Evolutionary conservation across 2,888 invertebrate genomes (phyloP).

Genomic region (Heliconius ethilla): DNA sequence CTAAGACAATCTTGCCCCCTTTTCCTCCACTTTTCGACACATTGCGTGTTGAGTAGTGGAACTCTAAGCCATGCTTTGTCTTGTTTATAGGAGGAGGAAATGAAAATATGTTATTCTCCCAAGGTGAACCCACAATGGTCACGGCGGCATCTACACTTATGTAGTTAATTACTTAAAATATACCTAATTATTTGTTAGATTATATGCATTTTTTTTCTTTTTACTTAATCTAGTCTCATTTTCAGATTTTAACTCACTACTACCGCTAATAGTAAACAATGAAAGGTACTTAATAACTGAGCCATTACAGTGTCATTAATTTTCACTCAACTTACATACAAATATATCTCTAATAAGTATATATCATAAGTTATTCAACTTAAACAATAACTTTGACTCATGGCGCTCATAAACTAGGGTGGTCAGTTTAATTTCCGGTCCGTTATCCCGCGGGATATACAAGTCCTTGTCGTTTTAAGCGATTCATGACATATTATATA

Average conservation of each 20-base stretch:
- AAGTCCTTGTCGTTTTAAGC: constrained; percentile 2
- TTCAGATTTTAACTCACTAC: neutral
- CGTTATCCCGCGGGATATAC: constrained; percentile 3
- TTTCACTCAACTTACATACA: neutral
- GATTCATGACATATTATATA: neutral
- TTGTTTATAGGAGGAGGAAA: too few species aligned
- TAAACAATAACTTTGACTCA: constrained; percentile 22
- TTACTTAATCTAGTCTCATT: neutral
- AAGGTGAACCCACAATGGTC: neutral
- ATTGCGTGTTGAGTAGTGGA: too few species aligned
- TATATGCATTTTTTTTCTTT: neutral
- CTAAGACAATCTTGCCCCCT: too few species aligned
- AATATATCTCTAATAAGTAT: constrained; percentile 7
- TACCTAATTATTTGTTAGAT: too few species aligned
- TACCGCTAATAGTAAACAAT: neutral
- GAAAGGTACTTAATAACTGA: neutral
- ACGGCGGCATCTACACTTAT: too few species aligned
- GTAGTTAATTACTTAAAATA: too few species aligned
- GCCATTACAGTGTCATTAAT: neutral
- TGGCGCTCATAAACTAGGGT: constrained; percentile 41
- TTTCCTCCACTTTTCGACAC: too few species aligned
- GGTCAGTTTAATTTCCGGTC: constrained; percentile 49
- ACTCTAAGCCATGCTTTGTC: too few species aligned
- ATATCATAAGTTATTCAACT: constrained; percentile 22
- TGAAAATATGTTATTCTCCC: neutral